Percentiles rank a stretch among this genome's conserved stretches.
Evolutionary conservation across 2,797 vertebrate genomes (phyloP).

Genomic region (Ctenopoma multispine): DNA sequence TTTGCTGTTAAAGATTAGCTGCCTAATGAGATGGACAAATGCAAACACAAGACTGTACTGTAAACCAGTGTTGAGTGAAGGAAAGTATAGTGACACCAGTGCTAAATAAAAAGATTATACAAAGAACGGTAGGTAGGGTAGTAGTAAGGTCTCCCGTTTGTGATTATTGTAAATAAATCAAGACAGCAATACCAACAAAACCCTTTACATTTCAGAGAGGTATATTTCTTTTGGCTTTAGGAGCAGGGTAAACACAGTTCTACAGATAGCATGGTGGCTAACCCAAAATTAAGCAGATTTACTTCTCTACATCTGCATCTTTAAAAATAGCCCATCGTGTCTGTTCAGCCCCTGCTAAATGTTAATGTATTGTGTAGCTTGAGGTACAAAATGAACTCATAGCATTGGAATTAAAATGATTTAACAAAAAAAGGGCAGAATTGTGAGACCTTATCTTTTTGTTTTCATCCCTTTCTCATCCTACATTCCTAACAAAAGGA

Average conservation of each 20-base stretch:
- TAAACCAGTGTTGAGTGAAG: no score
- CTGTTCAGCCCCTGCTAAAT: constrained; percentile 47
- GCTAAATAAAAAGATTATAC: no score
- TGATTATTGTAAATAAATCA: no score
- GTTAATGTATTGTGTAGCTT: constrained; percentile 61
- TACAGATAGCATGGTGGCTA: constrained; percentile 16
- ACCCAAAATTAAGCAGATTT: constrained; percentile 28
- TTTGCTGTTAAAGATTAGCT: no score
- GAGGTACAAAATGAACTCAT: constrained; percentile 27
- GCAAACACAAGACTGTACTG: no score
- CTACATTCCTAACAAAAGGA: constrained; percentile 46
- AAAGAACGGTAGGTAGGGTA: no score
- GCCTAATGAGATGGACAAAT: no score
- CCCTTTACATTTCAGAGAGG: no score
- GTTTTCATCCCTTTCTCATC: constrained; percentile 27
- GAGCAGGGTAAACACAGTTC: neutral
- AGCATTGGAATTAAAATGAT: neutral
- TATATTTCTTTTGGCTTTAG: neutral
- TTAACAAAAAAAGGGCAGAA: constrained; percentile 20
- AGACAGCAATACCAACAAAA: no score
- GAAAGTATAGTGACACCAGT: no score
- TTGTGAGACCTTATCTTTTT: constrained; percentile 41
- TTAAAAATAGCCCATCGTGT: constrained; percentile 50
- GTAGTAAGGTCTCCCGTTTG: no score
- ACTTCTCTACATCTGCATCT: constrained; percentile 24